Evolutionary conservation across 2,113 vertebrate genomes (phyloP), one percentile per base, ranked within the genome.

Genomic region (Chaetorhynchus papuensis): DNA sequence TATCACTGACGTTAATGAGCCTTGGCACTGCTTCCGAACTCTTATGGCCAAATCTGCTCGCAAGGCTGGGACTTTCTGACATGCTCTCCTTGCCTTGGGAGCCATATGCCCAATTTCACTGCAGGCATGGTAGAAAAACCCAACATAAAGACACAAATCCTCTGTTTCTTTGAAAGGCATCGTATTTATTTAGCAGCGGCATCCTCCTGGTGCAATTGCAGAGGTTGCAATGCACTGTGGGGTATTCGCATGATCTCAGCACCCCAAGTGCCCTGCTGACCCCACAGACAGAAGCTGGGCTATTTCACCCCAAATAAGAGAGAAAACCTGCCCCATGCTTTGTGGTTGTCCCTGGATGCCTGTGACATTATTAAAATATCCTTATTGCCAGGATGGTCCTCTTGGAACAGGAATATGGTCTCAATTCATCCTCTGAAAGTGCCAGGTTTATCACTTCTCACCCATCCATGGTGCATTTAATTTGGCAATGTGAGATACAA

Each of bases 251-350:
- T 27, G 26, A 14, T 7, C 15, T 61, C 42, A 54, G 45, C 31
- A 49, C 11, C 27, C 15, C 2, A 2, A 86, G 23, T 0, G 0
- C 28, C 41, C 24, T 14, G 5, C 7, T 2, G 2, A 39, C 42
- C 33, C 47, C 53, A 64, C 27, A 37, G 56, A 70, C 7, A 78
- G 35, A 54, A 75, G 16, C 4, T 45, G 33, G 18, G 24, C 41
- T 84, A 9, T 78, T 69, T 82, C 49, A 64, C 23, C 6, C 37
- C 53, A 45, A 41, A 41, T 42, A 47, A 75, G 22, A 63, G 17
- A 2, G 2, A 71, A 89, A 23, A 70, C 6, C 6, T 68, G 33
- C 13, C 37, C 19, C 35, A 21, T 30, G n/a, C 14, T 82, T 85
- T 72, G 70, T 16, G 57, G 8, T 41, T 52, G 30, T 47, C 28